phyloP scores from a whole-genome alignment of 2,113 vertebrate species.

The Oreochromis spilurus region DNA sequence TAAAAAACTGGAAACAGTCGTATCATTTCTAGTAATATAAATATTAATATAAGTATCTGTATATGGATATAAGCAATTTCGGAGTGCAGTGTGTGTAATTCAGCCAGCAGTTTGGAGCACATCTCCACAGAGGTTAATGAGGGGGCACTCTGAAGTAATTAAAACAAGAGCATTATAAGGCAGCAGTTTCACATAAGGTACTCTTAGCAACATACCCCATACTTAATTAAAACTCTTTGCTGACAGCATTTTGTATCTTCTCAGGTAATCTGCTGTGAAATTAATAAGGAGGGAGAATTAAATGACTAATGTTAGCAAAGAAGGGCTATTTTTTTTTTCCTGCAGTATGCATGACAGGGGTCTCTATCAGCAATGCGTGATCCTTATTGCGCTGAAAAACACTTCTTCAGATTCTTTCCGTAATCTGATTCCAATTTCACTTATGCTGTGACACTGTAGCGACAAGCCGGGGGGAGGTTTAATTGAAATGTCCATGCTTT shows the following conservation, averaged over 20 bases:
- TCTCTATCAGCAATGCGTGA: slow-evolving; percentile 66
- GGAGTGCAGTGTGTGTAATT: slow-evolving; percentile 53
- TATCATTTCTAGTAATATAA: not conserved
- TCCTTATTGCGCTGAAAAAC: slow-evolving; percentile 65
- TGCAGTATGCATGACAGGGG: slow-evolving; percentile 70
- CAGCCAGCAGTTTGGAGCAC: slow-evolving; percentile 60
- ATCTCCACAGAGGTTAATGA: slow-evolving; percentile 68
- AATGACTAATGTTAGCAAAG: slow-evolving; percentile 67
- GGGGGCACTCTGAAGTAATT: slow-evolving; percentile 70
- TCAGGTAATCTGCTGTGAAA: slow-evolving; percentile 78
- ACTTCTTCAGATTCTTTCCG: slow-evolving; percentile 56
- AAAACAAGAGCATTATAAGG: slow-evolving; percentile 72
- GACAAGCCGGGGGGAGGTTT: slow-evolving; percentile 64
- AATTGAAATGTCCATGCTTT: slow-evolving; percentile 74
- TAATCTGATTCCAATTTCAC: slow-evolving; percentile 82
- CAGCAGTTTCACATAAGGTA: slow-evolving; percentile 68
- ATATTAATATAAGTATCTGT: not conserved
- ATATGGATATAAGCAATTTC: slow-evolving; percentile 26
- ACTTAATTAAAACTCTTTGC: slow-evolving; percentile 76
- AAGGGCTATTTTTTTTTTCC: slow-evolving; percentile 44
- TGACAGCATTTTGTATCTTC: slow-evolving; percentile 73
- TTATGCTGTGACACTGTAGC: slow-evolving; percentile 66
- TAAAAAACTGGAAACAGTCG: not conserved
- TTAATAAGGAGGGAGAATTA: slow-evolving; percentile 73
- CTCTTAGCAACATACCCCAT: slow-evolving; percentile 64